Conservation (phyloP, 2,797 vertebrate species). For the Phaenicophaeus curvirostris region DNA sequence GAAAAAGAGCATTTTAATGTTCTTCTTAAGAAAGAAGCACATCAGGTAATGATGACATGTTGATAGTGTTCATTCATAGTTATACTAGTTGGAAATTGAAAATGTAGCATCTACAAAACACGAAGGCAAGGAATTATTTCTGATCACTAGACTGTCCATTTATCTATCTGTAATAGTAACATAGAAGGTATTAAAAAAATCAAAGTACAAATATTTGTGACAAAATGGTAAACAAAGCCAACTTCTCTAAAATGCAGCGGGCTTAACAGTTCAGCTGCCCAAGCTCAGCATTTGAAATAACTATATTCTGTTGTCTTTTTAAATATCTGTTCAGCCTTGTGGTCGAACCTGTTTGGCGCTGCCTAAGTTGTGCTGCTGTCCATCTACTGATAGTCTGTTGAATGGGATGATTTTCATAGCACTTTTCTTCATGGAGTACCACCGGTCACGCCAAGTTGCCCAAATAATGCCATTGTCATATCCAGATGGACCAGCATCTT, state of each 20-base stretch:
- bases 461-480: conserved; percentile 94
- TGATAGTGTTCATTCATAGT: neutral
- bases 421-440: conserved; percentile 95
- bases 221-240: neutral
- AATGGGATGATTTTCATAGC: conserved; percentile 95
- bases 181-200: neutral
- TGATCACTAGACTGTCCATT: neutral
- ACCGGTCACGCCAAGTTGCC: conserved; percentile 90
- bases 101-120: neutral
- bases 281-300: neutral
- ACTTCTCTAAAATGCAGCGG: neutral
- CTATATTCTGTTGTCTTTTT: conserved; percentile 18
- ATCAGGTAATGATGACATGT: neutral
- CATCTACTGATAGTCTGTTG: conserved; percentile 73
- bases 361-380: conserved; percentile 74
- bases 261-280: neutral
- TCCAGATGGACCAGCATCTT: conserved; percentile 78
- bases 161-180: neutral
- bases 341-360: conserved; percentile 78
- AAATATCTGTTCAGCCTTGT: neutral
- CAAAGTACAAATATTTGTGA: neutral
- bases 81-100: neutral
- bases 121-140: neutral
- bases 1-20: conserved; percentile 39
- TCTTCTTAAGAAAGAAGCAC: neutral